Conservation (phyloP, 2,888 invertebrate genomes). For the Ectemnius cavifrons region DNA sequence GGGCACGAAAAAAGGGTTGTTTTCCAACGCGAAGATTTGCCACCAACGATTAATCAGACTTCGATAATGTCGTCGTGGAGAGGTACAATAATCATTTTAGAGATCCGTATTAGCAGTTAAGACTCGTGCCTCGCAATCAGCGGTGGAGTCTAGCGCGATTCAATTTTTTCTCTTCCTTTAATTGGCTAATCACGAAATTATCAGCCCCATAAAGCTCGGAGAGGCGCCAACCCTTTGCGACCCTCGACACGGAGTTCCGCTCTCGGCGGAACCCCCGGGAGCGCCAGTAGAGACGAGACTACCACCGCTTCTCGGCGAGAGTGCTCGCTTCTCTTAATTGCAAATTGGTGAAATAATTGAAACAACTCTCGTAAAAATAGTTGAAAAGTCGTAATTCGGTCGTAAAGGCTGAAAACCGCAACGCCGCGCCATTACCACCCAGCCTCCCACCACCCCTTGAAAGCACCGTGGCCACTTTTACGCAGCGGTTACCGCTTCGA, state of each 20-base stretch:
- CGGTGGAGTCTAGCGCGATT: constrained; percentile 33
- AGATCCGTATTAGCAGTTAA: constrained; percentile 7
- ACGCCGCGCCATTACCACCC: constrained; percentile 68
- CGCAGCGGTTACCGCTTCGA: constrained; percentile 51
- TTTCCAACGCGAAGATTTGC: too few relatives aligned
- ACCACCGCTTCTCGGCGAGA: constrained; percentile 48
- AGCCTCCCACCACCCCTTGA: constrained; percentile 21
- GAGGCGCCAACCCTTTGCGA: constrained; percentile 62
- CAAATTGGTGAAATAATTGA: constrained; percentile 78
- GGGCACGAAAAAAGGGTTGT: too few relatives aligned
- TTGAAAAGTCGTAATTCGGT: constrained; percentile 77
- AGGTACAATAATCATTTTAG: constrained; percentile 6
- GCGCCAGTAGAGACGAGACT: neutral
- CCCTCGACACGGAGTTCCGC: constrained; percentile 30
- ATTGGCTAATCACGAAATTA: constrained; percentile 72
- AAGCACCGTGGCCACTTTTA: constrained; percentile 31
- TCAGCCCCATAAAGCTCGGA: constrained; percentile 68
- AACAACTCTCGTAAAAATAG: constrained; percentile 78
- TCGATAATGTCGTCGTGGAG: neutral
- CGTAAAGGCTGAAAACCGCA: constrained; percentile 74
- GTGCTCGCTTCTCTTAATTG: constrained; percentile 74
- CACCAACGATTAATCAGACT: constrained; percentile 11
- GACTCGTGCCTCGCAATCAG: constrained; percentile 23
- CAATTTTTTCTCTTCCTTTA: constrained; percentile 58
- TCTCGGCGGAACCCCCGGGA: too few relatives aligned